These are phyloP conservation scores for Agrotis segetum DNA, from an alignment of 2,888 invertebrate species.

Conservation along the genomic window DNA sequence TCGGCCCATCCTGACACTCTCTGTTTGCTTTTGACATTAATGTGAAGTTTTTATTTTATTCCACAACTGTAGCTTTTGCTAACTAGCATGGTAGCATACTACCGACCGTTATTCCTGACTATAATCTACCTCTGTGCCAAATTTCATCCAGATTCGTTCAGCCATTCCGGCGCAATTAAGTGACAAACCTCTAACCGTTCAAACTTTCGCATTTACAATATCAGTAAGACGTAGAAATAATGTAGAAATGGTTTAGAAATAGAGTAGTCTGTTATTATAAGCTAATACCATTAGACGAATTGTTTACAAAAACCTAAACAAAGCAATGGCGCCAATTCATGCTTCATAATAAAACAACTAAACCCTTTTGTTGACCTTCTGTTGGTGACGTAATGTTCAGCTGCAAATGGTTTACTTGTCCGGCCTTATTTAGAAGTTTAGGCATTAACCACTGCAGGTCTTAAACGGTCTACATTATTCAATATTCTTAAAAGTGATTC, in stretches of 20 bases:
- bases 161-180: too few species aligned
- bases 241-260: too few species aligned
- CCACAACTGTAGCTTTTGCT: not conserved
- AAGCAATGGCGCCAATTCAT: not conserved
- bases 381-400: conserved; percentile 30
- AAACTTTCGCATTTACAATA: too few species aligned
- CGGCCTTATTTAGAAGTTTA: conserved; percentile 35
- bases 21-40: not conserved
- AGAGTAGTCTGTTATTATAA: not conserved
- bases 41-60: not conserved
- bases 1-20: too few species aligned
- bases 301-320: conserved; percentile 4
- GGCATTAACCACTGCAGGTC: not conserved
- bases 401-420: conserved; percentile 10
- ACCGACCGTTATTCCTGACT: too few species aligned
- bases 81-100: too few species aligned
- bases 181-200: too few species aligned
- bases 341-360: conserved; percentile 5
- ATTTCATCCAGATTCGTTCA: too few species aligned
- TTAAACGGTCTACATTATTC: too few species aligned
- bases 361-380: conserved; percentile 24
- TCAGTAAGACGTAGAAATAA: too few species aligned
- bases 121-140: too few species aligned
- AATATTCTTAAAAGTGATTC: too few species aligned
- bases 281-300: not conserved